These are phyloP conservation scores for Poeciliopsis turneri DNA, from an alignment of 2,797 vertebrate genomes.

Conservation along the genomic window DNA sequence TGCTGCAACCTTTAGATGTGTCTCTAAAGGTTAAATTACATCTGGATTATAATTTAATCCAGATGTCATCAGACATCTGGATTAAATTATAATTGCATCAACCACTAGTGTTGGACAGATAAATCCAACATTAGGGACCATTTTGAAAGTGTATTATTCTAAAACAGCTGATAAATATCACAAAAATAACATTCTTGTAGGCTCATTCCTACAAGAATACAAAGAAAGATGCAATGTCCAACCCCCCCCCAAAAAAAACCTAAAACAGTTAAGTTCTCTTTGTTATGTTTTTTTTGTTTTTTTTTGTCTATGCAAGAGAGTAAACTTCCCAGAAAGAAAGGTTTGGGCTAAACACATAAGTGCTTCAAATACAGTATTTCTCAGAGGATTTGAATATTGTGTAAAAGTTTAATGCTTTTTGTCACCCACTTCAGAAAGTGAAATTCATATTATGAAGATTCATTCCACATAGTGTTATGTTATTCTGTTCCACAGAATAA, in stretches of 20 bases:
- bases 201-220: not conserved
- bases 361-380: not conserved
- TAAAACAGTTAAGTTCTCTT: not conserved
- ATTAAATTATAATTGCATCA: slow-evolving; percentile 1
- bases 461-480: not conserved
- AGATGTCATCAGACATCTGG: not conserved
- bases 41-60: too few species aligned
- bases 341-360: not conserved
- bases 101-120: not conserved
- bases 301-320: not conserved
- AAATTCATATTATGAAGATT: not conserved
- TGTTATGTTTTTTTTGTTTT: not conserved
- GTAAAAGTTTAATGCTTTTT: not conserved
- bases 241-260: too few species aligned
- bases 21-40: too few species aligned
- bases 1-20: too few species aligned
- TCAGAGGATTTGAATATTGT: not conserved
- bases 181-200: not conserved
- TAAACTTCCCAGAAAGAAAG: not conserved
- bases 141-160: not conserved
- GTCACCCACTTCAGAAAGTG: not conserved
- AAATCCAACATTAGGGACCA: not conserved
- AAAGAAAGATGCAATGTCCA: not conserved
- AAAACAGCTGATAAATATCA: not conserved
- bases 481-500: not conserved